A percentile compares a stretch with the other conserved stretches of the same genome.
Conservation (phyloP, 2,113 vertebrate species). For the Chaetops frenatus region DNA sequence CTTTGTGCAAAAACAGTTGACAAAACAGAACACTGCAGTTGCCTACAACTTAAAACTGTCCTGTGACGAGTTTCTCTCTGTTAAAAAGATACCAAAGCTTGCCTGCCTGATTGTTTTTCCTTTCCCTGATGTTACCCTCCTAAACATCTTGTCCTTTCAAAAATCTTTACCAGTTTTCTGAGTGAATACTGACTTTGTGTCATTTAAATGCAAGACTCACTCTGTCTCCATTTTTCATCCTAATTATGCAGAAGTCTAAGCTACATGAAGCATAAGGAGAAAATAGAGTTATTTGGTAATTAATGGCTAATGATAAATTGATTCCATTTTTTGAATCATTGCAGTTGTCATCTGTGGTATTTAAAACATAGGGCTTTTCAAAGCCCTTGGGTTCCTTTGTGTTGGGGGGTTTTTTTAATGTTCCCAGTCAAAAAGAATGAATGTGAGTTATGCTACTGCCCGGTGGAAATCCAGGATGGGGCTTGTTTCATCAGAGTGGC, state of each 20-base stretch:
- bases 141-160: background rate
- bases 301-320: constrained; percentile 55
- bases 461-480: background rate
- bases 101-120: background rate
- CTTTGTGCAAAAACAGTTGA: constrained; percentile 54
- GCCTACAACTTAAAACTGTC: constrained; percentile 31
- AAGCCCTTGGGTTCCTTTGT: background rate
- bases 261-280: constrained; percentile 51
- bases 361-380: background rate
- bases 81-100: background rate
- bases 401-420: background rate
- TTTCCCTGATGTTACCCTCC: background rate
- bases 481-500: constrained; percentile 2
- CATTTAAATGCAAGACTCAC: constrained; percentile 14
- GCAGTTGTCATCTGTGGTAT: constrained; percentile 1
- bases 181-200: background rate
- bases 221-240: constrained; percentile 33
- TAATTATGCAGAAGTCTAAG: constrained; percentile 27
- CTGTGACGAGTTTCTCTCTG: constrained; percentile 14
- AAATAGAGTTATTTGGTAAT: constrained; percentile 53
- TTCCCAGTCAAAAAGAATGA: background rate
- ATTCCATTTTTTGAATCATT: constrained; percentile 37
- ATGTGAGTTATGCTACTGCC: background rate
- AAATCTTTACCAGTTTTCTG: background rate
- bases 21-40: constrained; percentile 37